Evolutionary conservation across 2,113 vertebrate species (phyloP).

Genomic region (Calonectris borealis): DNA sequence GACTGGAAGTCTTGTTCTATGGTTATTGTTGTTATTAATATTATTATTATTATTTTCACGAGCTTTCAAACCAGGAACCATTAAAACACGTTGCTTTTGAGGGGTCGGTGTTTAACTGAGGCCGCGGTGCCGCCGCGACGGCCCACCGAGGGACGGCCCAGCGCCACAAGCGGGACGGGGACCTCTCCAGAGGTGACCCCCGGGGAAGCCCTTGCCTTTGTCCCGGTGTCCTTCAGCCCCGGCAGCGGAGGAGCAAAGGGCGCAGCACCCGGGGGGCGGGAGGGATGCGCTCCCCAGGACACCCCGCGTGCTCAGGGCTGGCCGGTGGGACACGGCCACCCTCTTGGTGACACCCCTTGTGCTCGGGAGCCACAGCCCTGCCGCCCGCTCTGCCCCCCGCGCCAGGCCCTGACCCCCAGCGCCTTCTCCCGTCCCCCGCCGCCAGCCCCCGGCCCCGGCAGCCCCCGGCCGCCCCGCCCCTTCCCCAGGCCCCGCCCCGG

Average conservation of each 20-base stretch:
- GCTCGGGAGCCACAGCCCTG: neutral
- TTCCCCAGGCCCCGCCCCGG: too few species aligned
- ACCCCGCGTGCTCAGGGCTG: too few species aligned
- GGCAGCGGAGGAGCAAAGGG: neutral
- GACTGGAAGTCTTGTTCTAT: neutral
- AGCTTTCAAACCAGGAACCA: neutral
- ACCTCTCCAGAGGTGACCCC: too few species aligned
- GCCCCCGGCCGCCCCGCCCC: too few species aligned
- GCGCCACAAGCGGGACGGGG: neutral
- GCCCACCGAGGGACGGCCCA: too few species aligned
- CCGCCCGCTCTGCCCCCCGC: too few species aligned
- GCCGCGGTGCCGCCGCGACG: accelerated
- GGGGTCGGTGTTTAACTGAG: neutral
- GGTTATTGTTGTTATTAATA: neutral
- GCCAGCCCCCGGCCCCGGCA: too few species aligned
- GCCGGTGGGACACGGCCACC: too few species aligned
- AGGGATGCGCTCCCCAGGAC: neutral
- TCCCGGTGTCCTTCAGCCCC: too few species aligned
- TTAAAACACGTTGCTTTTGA: neutral
- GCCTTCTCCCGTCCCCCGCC: too few species aligned
- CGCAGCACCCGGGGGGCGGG: accelerated
- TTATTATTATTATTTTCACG: neutral
- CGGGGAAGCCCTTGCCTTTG: neutral
- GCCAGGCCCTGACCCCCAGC: too few species aligned
- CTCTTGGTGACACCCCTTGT: neutral